Base-by-base conservation (phyloP, 2,797 vertebrate genomes). In the Sphenodon punctatus region DNA sequence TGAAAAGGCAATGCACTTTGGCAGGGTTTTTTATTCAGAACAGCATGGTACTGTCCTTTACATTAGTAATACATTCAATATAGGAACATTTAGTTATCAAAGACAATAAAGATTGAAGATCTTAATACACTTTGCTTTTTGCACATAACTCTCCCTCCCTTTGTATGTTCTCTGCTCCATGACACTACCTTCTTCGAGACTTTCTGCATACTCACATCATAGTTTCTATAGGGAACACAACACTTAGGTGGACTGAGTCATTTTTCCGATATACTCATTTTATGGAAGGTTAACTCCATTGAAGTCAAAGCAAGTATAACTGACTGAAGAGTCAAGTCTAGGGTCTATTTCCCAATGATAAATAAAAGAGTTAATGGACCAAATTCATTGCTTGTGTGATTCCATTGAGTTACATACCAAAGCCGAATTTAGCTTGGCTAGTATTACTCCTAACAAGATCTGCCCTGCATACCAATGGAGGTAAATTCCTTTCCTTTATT, bases 211-310 rank as follows among this genome's bases (percentile, higher is more conserved):
- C 42, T 9, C 25, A 5, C 36, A n/a, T 11, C 45, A 3, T 16
- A 7, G 5, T 12, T 17, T 2, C 13, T 51, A 42, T 25, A 45
- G 56, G 22, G n/a, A 53, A 51, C 67, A 53, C 2, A 13, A 2
- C 1, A 0, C 1, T 39, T 43, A 34, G 19, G 2, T 6, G 16
- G 42, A 23, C 8, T 4, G 2, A 12, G 32, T 4, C n/a, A 41
- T 45, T 2, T 5, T 55, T 48, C 48, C 27, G 1, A 4, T 27
- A 6, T 20, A 56, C 58, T 19, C 82, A 5, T 7, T 90, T 73
- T 36, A 20, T 6, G 20, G 5, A 45, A 13, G 10, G 64, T 27
- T 70, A 73, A 41, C 1, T 0, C 46, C 36, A 66, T 34, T 67
- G 56, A 51, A 79, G 63, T 16, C 56, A 59, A 38, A 60, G 46